phyloP scores from a whole-genome alignment of 2,797 vertebrate species.

The Melanotaenia trifasciata region DNA sequence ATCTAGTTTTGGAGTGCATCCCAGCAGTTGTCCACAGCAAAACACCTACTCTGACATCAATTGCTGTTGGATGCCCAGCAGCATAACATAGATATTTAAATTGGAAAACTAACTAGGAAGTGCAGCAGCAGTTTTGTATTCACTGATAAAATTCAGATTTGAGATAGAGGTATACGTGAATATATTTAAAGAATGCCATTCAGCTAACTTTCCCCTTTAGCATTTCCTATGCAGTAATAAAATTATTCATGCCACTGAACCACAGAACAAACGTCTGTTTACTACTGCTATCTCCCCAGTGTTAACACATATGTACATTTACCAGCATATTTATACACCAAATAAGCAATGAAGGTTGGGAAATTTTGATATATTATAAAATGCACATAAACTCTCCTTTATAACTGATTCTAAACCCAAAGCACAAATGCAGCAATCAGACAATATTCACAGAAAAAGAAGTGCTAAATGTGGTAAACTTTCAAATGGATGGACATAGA shows the following conservation, averaged over 20 bases:
- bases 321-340: slow-evolving; percentile 8
- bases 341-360: slow-evolving; percentile 8
- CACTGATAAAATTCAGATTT: slow-evolving; percentile 1
- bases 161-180: slow-evolving; percentile 18
- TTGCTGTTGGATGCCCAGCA: neutral
- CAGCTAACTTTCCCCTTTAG: slow-evolving; percentile 22
- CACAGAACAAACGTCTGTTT: slow-evolving; percentile 46
- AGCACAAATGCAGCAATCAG: neutral
- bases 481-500: neutral
- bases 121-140: slow-evolving; percentile 12
- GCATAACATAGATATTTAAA: neutral
- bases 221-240: slow-evolving; percentile 38
- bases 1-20: neutral
- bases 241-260: slow-evolving; percentile 30
- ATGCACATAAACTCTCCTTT: slow-evolving; percentile 16
- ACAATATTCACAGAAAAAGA: neutral
- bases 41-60: slow-evolving; percentile 13
- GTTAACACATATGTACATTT: slow-evolving; percentile 28
- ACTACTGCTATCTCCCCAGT: neutral
- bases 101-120: neutral
- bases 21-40: slow-evolving; percentile 4
- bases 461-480: neutral
- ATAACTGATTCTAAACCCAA: neutral
- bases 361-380: slow-evolving; percentile 6
- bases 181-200: slow-evolving; percentile 34